Base-by-base conservation (phyloP, 2,888 invertebrate genomes). In the Eretmocerus hayati region DNA sequence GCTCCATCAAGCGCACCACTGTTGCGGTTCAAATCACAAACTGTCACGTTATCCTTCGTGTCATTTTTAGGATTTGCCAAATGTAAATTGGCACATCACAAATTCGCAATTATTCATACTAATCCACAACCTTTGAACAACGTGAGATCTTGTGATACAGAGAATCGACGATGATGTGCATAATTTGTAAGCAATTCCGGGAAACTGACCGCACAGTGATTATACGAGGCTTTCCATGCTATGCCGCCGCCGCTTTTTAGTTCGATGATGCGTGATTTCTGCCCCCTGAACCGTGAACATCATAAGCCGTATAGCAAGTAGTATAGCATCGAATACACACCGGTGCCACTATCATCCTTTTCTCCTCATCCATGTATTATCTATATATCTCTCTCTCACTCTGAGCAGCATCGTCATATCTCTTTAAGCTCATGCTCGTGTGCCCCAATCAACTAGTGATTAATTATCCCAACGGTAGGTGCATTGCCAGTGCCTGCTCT, bases 381-480 rank as follows among this genome's bases (percentile, higher is more conserved):
- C n/a, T n/a, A n/a, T n/a, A n/a, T 11, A 6, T 11, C 11, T 11
- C 30, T 20, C 37, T 13, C 37, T 37, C 30, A 11, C 18, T 11
- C 36, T 11, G 15, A 8, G 18, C 16, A 30, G 31, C 30, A 26
- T 22, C 22, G 46, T 20, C 50, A 33, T 36, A 44, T 47, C 51
- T 51, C 51, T 47, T 46, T 41, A 41, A 47, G 44, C 43, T 32
- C 23, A 15, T 15, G 36, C 13, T 21, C 22, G 26, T 23, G 8
- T 42, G 41, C 41, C 23, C 48, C 44, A 52, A 52, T 52, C 45
- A 52, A 48, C 48, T n/a, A 22, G 41, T 43, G 44, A 51, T 48
- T 20, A 48, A 51, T 51, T 48, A 42, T 31, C 20, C 15, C n/a
- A n/a, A 26, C 26, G 11, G 8, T 11, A 8, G 26, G 11, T 26